Conservation (phyloP, 2,113 vertebrate genomes). For the Corydoras sp. region DNA sequence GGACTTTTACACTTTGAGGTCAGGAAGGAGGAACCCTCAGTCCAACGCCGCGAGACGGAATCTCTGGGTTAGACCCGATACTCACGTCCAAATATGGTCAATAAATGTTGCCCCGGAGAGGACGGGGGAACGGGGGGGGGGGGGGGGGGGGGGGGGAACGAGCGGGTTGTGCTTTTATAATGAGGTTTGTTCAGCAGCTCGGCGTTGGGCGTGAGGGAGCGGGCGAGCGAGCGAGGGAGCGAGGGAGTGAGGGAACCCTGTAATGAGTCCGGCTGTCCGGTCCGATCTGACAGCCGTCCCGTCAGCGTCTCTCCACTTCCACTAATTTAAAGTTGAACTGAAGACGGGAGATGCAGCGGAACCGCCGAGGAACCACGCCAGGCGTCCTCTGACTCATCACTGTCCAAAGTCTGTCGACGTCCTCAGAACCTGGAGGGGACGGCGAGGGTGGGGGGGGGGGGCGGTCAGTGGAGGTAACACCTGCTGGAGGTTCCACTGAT, state of each 20-base stretch:
- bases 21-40: no score
- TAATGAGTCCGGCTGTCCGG: slow-evolving; percentile 36
- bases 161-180: not conserved
- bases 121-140: not conserved
- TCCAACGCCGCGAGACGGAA: no score
- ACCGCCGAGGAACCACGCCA: slow-evolving; percentile 10
- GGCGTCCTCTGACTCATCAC: slow-evolving; percentile 12
- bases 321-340: slow-evolving; percentile 41
- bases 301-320: slow-evolving; percentile 35
- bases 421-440: no score
- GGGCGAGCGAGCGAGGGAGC: not conserved
- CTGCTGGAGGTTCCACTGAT: no score
- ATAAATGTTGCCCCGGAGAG: not conserved
- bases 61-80: no score
- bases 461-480: no score
- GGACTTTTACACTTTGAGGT: no score
- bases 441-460: no score
- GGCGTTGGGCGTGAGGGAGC: not conserved
- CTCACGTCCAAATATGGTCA: not conserved
- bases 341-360: slow-evolving; percentile 27
- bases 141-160: not conserved
- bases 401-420: no score
- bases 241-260: not conserved
- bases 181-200: not conserved
- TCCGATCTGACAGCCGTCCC: slow-evolving; percentile 32